These are phyloP conservation scores for Pseudomugil tenellus DNA, from an alignment of 2,797 vertebrate species.

Conservation along the genomic window DNA sequence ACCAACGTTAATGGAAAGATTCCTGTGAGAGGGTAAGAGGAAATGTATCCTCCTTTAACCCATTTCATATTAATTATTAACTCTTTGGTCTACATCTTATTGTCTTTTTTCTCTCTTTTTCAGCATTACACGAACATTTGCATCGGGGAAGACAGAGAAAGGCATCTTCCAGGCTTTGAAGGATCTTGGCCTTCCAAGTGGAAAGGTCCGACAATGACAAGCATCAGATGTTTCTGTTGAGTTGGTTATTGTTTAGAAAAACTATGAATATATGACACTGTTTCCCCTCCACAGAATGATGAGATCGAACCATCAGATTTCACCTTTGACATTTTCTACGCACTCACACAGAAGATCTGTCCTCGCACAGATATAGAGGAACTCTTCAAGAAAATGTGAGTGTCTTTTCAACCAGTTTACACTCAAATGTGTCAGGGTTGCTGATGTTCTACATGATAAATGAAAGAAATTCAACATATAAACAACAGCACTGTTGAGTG, in stretches of 20 bases:
- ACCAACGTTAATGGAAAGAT: conserved; percentile 97
- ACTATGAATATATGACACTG: not conserved
- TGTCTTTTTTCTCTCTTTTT: not conserved
- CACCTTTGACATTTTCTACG: conserved; percentile 98
- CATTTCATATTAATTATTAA: not conserved
- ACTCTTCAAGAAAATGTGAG: conserved; percentile 98
- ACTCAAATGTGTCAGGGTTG: not conserved
- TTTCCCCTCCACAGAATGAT: conserved; percentile 88
- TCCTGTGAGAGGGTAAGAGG: conserved; percentile 94
- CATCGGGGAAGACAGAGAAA: conserved; percentile 98
- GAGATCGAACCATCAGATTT: conserved; percentile 94
- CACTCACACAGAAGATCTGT: conserved; percentile 98
- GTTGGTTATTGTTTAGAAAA: not conserved
- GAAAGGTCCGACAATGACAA: conserved; percentile 87
- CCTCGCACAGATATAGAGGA: conserved; percentile 99
- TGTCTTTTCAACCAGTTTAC: conserved; percentile 21
- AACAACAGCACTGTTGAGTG: not conserved
- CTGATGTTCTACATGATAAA: conserved; percentile 6
- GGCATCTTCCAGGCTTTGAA: conserved; percentile 99
- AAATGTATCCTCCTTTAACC: not conserved
- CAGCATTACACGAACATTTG: conserved; percentile 98
- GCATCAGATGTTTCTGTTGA: not conserved
- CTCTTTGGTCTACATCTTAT: not conserved
- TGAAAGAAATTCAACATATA: not conserved
- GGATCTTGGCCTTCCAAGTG: conserved; percentile 97